Evolutionary conservation across 2,113 vertebrate genomes (phyloP), one percentile per base, ranked within the genome.

Genomic region (Rhinogobius similis): DNA sequence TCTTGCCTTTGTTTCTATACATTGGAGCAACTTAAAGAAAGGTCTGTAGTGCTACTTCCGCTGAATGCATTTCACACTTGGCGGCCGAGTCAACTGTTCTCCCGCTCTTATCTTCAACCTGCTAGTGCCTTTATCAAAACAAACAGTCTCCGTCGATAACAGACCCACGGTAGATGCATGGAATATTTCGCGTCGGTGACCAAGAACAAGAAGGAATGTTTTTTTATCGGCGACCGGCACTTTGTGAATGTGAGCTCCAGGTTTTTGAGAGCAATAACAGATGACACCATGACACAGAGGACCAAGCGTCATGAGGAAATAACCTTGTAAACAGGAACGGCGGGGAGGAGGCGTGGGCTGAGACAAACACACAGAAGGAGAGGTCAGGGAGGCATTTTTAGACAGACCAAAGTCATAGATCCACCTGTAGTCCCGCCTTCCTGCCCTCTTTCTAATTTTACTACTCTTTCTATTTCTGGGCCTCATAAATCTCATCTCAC

Each of bases 301-400:
- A 67, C 53, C 24, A 59, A 66, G 14, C 74, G 80, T 79, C 75
- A 79, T 71, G 79, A 91, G 88, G 92, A 93, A 91, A 76, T 78
- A 55, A 68, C 64, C 66, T 70, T 77, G 87, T 91, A 90, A 93
- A 93, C 92, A 93, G 90, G 90, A 92, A 90, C 36, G 52, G 55
- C 79, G 73, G 77, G 79, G 81, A 83, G 75, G 83, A 77, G 63
- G 73, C 67, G 61, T 62, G 2, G 43, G 36, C 72, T 52, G 41
- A 68, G 72, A 59, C 44, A 70, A 77, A 71, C 38, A 48, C 7
- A 9, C n/a, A 72, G 63, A 67, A 48, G 63, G 58, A 46, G 62
- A 23, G 43, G 63, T 74, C 65, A 73, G 0, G 39, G 64, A 72
- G 13, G 6, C 74, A 82, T 75, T 83, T 66, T 85, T 87, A 87